Conservation (phyloP, 1,140 invertebrate species). For the Aphis gossypii region DNA sequence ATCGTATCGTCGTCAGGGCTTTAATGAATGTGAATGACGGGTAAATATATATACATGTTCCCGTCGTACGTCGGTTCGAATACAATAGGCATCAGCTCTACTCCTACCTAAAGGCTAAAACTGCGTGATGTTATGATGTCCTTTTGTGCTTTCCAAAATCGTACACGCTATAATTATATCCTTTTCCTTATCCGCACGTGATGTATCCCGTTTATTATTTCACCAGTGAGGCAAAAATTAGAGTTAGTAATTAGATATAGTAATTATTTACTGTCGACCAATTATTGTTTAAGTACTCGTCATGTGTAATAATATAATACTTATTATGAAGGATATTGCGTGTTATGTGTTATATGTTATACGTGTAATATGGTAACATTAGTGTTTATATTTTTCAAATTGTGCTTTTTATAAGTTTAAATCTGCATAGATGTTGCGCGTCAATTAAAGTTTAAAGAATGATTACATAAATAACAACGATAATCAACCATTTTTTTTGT, state of each 20-base stretch:
- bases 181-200: neutral
- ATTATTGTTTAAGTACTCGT: neutral
- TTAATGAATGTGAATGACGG: neutral
- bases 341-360: neutral
- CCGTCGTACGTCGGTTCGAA: neutral
- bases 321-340: neutral
- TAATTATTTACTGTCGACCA: neutral
- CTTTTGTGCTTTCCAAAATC: conserved; percentile 22
- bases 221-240: neutral
- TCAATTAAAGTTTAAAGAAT: neutral
- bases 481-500: neutral
- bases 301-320: neutral
- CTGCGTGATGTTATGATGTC: neutral
- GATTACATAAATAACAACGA: neutral
- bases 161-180: conserved; percentile 7
- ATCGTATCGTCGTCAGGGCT: neutral
- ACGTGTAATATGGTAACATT: neutral
- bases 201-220: neutral
- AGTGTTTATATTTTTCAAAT: neutral
- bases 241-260: neutral
- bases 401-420: neutral
- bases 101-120: neutral
- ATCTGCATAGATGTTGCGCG: neutral
- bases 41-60: neutral
- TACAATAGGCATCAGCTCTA: conserved; percentile 22